Percentiles rank a stretch among this genome's conserved stretches.
Evolutionary conservation across 1,140 invertebrate genomes (phyloP).

Genomic region (Nephila pilipes): DNA sequence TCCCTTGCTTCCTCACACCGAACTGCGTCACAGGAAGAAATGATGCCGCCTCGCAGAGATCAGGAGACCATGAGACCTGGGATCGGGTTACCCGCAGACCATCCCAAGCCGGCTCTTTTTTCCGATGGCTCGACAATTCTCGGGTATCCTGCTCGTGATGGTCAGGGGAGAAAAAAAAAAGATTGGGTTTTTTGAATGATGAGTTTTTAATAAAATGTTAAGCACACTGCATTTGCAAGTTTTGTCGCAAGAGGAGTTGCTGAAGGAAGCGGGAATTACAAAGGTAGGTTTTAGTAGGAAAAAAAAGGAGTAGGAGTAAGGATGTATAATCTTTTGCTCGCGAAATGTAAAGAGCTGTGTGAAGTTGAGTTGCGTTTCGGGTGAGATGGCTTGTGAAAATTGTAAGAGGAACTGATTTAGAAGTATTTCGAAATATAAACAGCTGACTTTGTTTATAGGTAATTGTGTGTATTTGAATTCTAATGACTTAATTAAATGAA

Average conservation of each 20-base stretch:
- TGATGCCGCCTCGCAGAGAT: background rate
- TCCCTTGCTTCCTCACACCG: background rate
- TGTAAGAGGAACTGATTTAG: no score
- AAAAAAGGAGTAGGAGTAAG: background rate
- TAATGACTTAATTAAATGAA: no score
- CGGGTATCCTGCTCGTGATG: background rate
- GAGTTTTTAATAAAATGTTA: background rate
- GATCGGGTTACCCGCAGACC: constrained; percentile 53
- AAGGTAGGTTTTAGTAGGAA: background rate
- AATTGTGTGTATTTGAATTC: no score
- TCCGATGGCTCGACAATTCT: constrained; percentile 13
- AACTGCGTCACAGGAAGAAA: constrained; percentile 45
- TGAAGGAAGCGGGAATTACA: background rate
- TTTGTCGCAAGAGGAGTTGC: no score
- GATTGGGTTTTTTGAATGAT: background rate
- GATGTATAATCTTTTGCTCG: no score
- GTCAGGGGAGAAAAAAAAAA: background rate
- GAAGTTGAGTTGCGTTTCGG: no score
- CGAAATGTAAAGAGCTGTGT: no score
- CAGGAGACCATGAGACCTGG: constrained; percentile 6
- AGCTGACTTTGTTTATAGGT: no score
- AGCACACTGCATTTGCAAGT: no score
- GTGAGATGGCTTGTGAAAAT: no score
- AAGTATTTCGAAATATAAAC: no score
- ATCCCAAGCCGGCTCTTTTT: constrained; percentile 26